phyloP scores from a whole-genome alignment of 30 jellyfish, hydroid and myxozoan genomes.

The Hydra vulgaris region DNA sequence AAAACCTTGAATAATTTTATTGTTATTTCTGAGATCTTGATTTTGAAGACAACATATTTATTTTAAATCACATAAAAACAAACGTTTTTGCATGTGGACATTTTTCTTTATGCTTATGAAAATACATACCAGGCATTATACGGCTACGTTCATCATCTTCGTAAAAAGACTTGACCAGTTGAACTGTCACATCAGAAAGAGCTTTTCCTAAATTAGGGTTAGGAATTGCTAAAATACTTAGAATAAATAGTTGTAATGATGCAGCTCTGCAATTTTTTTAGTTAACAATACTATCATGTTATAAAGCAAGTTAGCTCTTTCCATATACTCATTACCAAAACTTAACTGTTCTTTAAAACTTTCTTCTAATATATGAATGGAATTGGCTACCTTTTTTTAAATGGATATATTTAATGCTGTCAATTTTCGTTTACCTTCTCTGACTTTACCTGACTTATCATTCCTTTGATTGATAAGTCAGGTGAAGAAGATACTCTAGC shows the following conservation, averaged over 20 bases:
- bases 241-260: neutral
- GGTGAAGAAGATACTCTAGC: no score
- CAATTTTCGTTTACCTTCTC: constrained; percentile 7
- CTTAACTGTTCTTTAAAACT: neutral
- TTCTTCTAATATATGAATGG: neutral
- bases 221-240: neutral
- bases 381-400: neutral
- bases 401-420: neutral
- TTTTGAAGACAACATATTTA: neutral
- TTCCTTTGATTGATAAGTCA: no score
- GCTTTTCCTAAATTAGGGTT: neutral
- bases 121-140: neutral
- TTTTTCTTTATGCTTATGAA: neutral
- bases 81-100: constrained; percentile 5
- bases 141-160: neutral
- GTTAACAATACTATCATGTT: neutral
- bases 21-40: neutral
- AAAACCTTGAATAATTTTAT: neutral
- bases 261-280: constrained; percentile 1
- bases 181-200: neutral
- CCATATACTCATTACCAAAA: constrained; percentile 3
- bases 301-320: neutral
- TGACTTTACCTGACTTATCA: neutral
- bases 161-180: no score
- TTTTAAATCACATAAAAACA: neutral